These are phyloP conservation scores for Tetraneura akinire DNA, from an alignment of 1,140 invertebrate genomes.

Conservation along the genomic window DNA sequence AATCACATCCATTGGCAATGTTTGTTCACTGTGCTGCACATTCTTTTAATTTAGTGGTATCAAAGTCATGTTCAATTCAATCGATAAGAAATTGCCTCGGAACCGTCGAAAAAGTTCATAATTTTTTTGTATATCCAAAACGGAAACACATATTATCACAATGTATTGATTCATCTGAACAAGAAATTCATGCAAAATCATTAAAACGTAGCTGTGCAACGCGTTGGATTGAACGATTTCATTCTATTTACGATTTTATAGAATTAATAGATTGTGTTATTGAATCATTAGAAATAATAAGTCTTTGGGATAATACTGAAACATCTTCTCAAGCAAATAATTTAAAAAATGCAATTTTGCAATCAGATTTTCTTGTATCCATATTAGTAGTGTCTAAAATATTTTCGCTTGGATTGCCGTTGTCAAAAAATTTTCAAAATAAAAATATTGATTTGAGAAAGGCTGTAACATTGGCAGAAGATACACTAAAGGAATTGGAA, in stretches of 20 bases:
- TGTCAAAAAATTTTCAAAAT: too few species aligned
- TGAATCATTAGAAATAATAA: neutral
- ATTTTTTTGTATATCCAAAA: too few species aligned
- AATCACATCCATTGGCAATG: slow-evolving; percentile 5
- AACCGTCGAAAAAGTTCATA: neutral
- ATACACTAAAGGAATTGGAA: too few species aligned
- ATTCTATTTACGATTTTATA: slow-evolving; percentile 2
- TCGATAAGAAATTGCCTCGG: slow-evolving; percentile 3
- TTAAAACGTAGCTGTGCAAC: slow-evolving; percentile 3
- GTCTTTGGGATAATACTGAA: neutral
- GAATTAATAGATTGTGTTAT: slow-evolving; percentile 8
- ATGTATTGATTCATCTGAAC: slow-evolving; percentile 12
- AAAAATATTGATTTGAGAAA: too few species aligned
- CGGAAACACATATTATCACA: slow-evolving; percentile 6
- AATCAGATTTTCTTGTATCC: neutral
- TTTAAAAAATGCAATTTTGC: neutral
- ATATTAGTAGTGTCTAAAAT: too few species aligned
- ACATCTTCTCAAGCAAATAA: neutral
- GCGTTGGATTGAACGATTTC: neutral
- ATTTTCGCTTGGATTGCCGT: too few species aligned
- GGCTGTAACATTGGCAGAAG: too few species aligned
- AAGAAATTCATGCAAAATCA: neutral
- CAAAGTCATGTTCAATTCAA: slow-evolving; percentile 18
- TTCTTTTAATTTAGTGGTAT: neutral
- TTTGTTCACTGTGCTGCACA: slow-evolving; percentile 28